Evolutionary conservation across 2,888 invertebrate species (phyloP).

Genomic region (Phorcus lineatus): DNA sequence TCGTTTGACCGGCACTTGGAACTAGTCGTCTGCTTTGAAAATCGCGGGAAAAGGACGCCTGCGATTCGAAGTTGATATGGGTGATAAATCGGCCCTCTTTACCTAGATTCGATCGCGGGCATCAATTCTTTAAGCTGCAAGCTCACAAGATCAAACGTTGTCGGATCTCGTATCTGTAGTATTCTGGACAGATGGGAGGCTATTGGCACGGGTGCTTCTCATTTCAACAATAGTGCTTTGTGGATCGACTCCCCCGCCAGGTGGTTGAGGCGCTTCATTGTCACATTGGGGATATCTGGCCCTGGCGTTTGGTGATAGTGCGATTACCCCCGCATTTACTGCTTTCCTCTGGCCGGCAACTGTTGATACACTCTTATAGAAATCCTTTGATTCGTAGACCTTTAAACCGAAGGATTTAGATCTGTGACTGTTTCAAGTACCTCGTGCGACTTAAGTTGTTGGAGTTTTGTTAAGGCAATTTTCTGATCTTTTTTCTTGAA

Average conservation of each 20-base stretch:
- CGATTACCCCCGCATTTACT: background rate
- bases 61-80: conserved; percentile 8
- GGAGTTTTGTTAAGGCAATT: no score
- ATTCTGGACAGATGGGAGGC: background rate
- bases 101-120: conserved; percentile 2
- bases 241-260: background rate
- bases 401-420: no score
- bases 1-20: background rate
- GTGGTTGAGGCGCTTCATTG: background rate
- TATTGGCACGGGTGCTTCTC: background rate
- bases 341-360: no score
- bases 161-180: no score
- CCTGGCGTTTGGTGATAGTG: background rate
- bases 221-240: conserved; percentile 3
- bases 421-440: no score
- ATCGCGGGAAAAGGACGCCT: conserved; percentile 14
- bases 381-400: no score
- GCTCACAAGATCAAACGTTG: background rate
- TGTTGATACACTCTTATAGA: no score
- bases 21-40: conserved; percentile 9
- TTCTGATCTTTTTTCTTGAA: no score
- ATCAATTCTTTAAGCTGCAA: background rate
- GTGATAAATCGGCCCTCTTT: conserved; percentile 12
- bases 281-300: background rate
- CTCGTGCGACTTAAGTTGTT: no score